Percentiles rank a stretch among this genome's conserved stretches.
Evolutionary conservation across 2,797 vertebrate species (phyloP).

Genomic region (Pangasius macronema): DNA sequence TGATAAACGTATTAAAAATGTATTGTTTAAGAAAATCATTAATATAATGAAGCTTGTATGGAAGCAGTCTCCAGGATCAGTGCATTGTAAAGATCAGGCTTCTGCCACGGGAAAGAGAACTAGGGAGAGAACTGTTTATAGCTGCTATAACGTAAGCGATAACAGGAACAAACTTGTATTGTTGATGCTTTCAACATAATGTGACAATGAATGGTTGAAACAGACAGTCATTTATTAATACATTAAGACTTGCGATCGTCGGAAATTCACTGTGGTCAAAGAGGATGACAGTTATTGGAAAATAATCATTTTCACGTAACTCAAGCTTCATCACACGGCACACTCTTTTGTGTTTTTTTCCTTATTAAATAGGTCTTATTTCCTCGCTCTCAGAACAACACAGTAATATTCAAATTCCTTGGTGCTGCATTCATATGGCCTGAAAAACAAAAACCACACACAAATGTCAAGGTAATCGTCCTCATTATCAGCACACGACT

Average conservation of each 20-base stretch:
- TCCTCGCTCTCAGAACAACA: not conserved
- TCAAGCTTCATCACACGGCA: not conserved
- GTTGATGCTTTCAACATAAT: not conserved
- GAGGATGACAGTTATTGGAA: not conserved
- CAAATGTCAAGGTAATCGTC: constrained; percentile 26
- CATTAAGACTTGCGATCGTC: not conserved
- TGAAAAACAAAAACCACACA: constrained; percentile 11
- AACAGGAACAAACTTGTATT: not conserved
- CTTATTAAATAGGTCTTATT: not conserved
- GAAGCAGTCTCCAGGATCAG: not conserved
- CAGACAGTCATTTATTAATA: not conserved
- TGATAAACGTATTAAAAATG: not conserved
- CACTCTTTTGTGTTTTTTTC: no score
- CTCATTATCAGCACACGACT: constrained; percentile 22
- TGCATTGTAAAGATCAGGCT: not conserved
- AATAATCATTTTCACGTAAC: not conserved
- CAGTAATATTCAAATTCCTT: not conserved
- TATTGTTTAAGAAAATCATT: not conserved
- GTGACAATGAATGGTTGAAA: not conserved
- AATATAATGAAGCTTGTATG: no score
- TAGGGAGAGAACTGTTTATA: not conserved
- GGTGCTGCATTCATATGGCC: not conserved
- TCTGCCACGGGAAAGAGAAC: not conserved
- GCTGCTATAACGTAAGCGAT: not conserved
- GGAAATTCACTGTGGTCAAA: not conserved